phyloP scores from a whole-genome alignment of 2,888 invertebrate genomes.

The Helobdella robusta region DNA sequence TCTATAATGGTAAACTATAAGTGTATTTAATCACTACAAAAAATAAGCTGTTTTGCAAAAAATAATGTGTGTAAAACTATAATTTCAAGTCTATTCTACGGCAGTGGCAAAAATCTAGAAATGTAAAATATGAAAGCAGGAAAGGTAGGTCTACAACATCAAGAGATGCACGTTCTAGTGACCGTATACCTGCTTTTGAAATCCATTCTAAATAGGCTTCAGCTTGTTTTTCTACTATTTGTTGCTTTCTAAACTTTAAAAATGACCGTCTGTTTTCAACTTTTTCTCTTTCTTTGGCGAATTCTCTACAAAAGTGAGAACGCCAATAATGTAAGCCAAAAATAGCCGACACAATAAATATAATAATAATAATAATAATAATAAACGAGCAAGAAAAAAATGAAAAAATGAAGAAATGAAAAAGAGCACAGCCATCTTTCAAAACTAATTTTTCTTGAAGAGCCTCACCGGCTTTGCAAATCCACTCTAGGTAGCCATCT shows the following conservation, averaged over 20 bases:
- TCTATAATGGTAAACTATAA: too few relatives aligned
- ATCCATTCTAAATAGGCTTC: slow-evolving; percentile 99
- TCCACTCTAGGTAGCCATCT: slow-evolving; percentile 99
- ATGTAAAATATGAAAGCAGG: not conserved
- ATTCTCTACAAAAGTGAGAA: slow-evolving; percentile 78
- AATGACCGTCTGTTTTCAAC: slow-evolving; percentile 99
- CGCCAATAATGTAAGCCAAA: too few relatives aligned
- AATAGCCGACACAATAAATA: too few relatives aligned
- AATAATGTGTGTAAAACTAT: too few relatives aligned
- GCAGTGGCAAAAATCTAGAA: not conserved
- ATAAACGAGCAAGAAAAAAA: too few relatives aligned
- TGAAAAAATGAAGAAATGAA: too few relatives aligned
- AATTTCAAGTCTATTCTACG: too few relatives aligned
- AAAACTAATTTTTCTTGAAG: not conserved
- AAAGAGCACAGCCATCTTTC: too few relatives aligned
- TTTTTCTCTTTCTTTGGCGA: slow-evolving; percentile 99
- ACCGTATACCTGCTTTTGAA: slow-evolving; percentile 81
- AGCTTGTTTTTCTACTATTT: slow-evolving; percentile 92
- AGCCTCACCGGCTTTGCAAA: slow-evolving; percentile 89
- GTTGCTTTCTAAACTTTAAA: slow-evolving; percentile 93
- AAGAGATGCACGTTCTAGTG: too few relatives aligned
- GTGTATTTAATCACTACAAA: too few relatives aligned
- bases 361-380: too few relatives aligned
- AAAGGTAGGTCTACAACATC: not conserved
- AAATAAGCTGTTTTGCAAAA: too few relatives aligned